Base-by-base conservation (phyloP, 2,888 invertebrate genomes). In the Tholera decimalis region DNA sequence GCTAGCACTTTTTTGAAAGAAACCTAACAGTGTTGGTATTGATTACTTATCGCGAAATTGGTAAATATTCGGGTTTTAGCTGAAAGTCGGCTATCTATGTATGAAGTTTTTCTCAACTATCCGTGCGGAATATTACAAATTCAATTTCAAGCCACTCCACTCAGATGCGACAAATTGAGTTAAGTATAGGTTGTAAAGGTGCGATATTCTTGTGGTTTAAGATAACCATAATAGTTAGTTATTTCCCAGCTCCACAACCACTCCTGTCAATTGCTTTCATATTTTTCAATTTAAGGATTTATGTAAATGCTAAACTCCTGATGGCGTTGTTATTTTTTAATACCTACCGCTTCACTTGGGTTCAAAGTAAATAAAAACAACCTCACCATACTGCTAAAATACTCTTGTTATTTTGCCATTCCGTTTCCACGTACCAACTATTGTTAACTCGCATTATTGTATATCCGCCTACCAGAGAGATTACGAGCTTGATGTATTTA, bases 171-270 rank as follows among this genome's bases (percentile, higher is more conserved):
- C 74, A 62, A n/a, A 46, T 55, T 44, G 6, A 55, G 56, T 55
- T 26, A 24, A 22, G 13, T 18, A 51, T 39, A 22, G 13, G 33
- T 53, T 47, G 64, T 67, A 63, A 68, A 70, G 60, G 43, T 61
- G 26, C 20, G 13, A 49, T 75, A 65, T 72, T n/a, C 44, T 62
- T 58, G 39, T 68, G 50, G 59, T 66, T 59, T 53, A 58, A 43
- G 73, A 72, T 78, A 72, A 76, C 66, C 73, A 69, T 83, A 72
- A 76, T 81, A 67, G 67, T 76, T 77, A 70, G 64, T 77, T 79
- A 76, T 77, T 77, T 74, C 73, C 70, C 28, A 15, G 54, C 61
- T 54, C n/a, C n/a, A n/a, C n/a, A n/a, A 57, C 56, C 68, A 66
- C 73, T 76, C 26, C 26, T 62, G 61, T 73, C 77, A 61, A 73